Evolutionary conservation across 2,888 invertebrate species (phyloP), one percentile per base, ranked within the genome.

Genomic region (Chloromyia formosa): DNA sequence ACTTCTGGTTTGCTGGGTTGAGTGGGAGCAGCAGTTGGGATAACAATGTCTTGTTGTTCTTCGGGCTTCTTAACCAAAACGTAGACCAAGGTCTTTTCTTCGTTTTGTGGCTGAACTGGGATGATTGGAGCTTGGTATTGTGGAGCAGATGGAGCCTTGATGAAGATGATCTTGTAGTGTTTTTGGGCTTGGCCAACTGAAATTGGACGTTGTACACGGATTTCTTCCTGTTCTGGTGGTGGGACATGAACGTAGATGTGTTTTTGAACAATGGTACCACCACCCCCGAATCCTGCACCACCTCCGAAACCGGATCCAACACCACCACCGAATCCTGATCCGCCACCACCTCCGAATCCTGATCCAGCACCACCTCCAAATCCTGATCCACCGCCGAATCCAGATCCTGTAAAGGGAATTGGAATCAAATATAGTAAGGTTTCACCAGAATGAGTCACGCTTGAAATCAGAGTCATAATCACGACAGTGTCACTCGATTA

Each of bases 91-190:
- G 94, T 95, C 88, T 94, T 95, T 85, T 94, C 93, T 86, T 94
- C 93, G 85, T 94, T 93, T 83, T 94, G 94, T 76, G 91, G 90
- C 83, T 93, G 91, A 42, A 92, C 85, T 40, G 94, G 94, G 79
- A 94, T 93, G 78, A 93, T 89, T 78, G 94, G 94, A 0, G 91
- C 93, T 78, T 92, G 91, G 76, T 94, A 94, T 77, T 93, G 90
- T 77, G 94, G 94, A 77, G 93, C 90, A 80, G 94, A 90, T 81
- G 94, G 94, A 74, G 94, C 94, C 88, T 95, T 95, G 86, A 95
- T 95, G 90, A 95, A 95, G 87, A 95, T 94, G 84, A 95, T 95
- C 84, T 95, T 95, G 90, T 95, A 94, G 86, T 94, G 94, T 82
- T 94, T 94, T 86, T 94, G 94, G 62, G 94, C 89, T 78, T 93